Evolutionary conservation across 2,888 invertebrate genomes (phyloP).

Genomic region (Eupeodes latifasciatus): DNA sequence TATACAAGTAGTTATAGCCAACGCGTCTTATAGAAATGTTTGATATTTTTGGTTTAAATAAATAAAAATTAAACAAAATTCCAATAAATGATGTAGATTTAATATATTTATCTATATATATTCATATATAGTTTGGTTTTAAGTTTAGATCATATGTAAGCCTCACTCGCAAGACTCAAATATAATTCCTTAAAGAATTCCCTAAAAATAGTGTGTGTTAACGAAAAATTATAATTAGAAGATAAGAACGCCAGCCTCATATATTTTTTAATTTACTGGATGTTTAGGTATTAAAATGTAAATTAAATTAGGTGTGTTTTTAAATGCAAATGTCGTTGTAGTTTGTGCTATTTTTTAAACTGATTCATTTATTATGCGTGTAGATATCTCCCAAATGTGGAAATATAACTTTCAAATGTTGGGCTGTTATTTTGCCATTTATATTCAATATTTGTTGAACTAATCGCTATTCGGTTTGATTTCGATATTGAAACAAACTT

Average conservation of each 20-base stretch:
- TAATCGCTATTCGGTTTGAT: too few species aligned
- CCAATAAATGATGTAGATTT: background rate
- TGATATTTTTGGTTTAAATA: background rate
- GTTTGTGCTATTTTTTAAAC: too few species aligned
- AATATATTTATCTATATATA: background rate
- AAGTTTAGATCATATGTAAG: too few species aligned
- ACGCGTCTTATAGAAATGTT: constrained; percentile 1
- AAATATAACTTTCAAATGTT: too few species aligned
- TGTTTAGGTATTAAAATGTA: background rate
- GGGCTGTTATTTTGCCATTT: too few species aligned
- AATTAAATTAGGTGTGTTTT: constrained; percentile 13
- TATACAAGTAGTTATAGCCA: background rate
- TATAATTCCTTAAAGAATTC: too few species aligned
- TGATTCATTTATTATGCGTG: too few species aligned
- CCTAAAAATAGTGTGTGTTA: background rate
- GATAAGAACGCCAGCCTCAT: background rate
- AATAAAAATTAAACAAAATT: constrained; percentile 19
- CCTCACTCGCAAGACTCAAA: too few species aligned
- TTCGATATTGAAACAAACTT: too few species aligned
- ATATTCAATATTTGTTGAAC: too few species aligned
- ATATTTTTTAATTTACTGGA: background rate
- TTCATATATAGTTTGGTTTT: background rate
- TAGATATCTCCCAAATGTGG: too few species aligned
- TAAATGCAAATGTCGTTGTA: background rate
- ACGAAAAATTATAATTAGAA: constrained; percentile 4